Conservation (phyloP, 2,888 invertebrate genomes). For the Agrilus mali region DNA sequence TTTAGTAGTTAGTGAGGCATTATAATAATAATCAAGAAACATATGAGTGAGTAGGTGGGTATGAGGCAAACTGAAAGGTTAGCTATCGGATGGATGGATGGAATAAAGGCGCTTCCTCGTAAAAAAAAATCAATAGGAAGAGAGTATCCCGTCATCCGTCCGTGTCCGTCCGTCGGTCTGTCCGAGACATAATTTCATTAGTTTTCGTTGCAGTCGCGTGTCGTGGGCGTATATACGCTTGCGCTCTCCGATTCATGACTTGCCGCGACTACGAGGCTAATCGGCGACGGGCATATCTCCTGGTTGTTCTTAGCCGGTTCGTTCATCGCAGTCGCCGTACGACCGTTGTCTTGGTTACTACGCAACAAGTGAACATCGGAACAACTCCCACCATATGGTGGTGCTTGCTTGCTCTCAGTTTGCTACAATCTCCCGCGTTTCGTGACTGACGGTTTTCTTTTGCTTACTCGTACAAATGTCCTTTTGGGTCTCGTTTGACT, state of each 20-base stretch:
- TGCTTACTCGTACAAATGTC: too few relatives aligned
- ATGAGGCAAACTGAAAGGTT: too few relatives aligned
- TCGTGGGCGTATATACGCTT: constrained; percentile 30
- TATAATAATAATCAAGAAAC: background rate
- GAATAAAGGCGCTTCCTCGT: background rate
- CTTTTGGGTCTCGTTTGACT: too few relatives aligned
- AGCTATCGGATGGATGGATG: too few relatives aligned
- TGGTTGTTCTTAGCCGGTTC: constrained; percentile 15
- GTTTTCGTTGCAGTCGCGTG: constrained; percentile 21
- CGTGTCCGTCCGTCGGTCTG: background rate
- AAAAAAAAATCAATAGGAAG: background rate
- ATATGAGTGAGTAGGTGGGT: background rate
- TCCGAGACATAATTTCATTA: constrained; percentile 15
- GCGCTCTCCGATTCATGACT: constrained; percentile 20
- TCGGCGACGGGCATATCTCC: constrained; percentile 20
- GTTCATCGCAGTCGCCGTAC: constrained; percentile 27
- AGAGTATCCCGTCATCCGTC: background rate
- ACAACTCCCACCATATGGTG: constrained; percentile 25
- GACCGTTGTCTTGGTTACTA: constrained; percentile 26
- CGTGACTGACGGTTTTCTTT: too few relatives aligned
- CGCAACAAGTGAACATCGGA: constrained; percentile 23
- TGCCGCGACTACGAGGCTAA: constrained; percentile 17
- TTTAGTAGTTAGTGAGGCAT: background rate
- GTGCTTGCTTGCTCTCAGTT: constrained; percentile 1
- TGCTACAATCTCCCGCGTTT: too few relatives aligned